Evolutionary conservation across 2,888 invertebrate species (phyloP).

Genomic region (Drosophila colorata): DNA sequence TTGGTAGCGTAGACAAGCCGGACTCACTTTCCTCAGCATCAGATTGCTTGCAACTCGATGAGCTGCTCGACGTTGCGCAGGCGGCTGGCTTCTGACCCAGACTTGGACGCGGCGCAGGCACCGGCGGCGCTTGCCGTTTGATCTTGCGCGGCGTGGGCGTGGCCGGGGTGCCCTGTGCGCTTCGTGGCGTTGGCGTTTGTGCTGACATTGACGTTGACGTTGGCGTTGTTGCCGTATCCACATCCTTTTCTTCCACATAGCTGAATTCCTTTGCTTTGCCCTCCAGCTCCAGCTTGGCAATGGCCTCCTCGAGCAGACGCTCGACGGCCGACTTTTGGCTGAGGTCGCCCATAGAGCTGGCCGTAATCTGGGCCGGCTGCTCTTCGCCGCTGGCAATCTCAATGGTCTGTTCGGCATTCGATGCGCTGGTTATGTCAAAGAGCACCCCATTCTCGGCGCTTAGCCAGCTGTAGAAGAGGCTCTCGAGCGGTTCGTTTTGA

Average conservation of each 20-base stretch:
- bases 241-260: slow-evolving; percentile 50
- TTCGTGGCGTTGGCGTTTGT: neutral
- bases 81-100: slow-evolving; percentile 31
- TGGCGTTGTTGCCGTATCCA: slow-evolving; percentile 25
- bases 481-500: slow-evolving; percentile 75
- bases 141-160: slow-evolving; percentile 49
- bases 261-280: slow-evolving; percentile 41
- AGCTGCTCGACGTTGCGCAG: slow-evolving; percentile 44
- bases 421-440: slow-evolving; percentile 71
- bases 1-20: slow-evolving; percentile 74
- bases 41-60: slow-evolving; percentile 70
- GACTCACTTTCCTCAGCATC: slow-evolving; percentile 80
- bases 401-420: slow-evolving; percentile 60
- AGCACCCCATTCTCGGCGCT: slow-evolving; percentile 76
- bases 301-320: slow-evolving; percentile 73
- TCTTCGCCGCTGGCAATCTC: slow-evolving; percentile 58
- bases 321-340: slow-evolving; percentile 69
- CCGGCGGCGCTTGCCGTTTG: slow-evolving; percentile 60
- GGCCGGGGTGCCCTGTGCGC: neutral
- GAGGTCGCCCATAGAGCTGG: slow-evolving; percentile 40
- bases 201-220: no score
- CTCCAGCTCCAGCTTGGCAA: slow-evolving; percentile 73
- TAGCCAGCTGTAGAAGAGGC: slow-evolving; percentile 82
- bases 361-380: slow-evolving; percentile 24
- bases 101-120: slow-evolving; percentile 66